A percentile compares a stretch with the other conserved stretches of the same genome.
phyloP scores from a whole-genome alignment of 2,113 vertebrate genomes.

The Embiotoca jacksoni region DNA sequence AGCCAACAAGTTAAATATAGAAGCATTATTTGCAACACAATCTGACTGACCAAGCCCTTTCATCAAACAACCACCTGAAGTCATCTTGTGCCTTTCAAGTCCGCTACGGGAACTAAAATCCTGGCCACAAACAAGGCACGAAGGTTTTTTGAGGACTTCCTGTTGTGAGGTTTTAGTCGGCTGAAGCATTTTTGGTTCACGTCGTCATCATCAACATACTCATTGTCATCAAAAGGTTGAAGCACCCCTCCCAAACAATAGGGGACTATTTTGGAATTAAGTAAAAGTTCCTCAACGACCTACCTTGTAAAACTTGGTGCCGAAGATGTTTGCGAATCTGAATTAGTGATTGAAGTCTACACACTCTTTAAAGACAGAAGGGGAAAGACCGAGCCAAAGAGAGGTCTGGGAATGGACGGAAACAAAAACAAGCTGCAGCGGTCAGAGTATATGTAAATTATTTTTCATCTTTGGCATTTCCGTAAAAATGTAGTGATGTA shows the following conservation, averaged over 20 bases:
- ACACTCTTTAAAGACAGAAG: conserved; percentile 54
- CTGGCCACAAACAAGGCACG: conserved; percentile 30
- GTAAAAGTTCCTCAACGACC: not conserved
- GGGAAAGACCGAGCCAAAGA: conserved; percentile 33
- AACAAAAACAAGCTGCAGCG: not conserved
- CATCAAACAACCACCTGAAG: no score
- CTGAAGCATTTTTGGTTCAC: not conserved
- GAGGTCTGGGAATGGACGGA: conserved; percentile 19
- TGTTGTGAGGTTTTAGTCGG: not conserved
- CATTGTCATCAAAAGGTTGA: conserved; percentile 37
- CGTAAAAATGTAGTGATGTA: no score
- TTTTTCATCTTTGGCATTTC: no score
- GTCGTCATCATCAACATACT: conserved; percentile 2
- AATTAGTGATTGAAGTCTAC: conserved; percentile 44
- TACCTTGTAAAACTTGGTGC: conserved; percentile 23
- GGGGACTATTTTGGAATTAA: not conserved
- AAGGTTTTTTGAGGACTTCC: conserved; percentile 20
- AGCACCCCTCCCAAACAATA: no score
- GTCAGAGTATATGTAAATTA: no score
- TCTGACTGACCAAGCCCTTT: no score
- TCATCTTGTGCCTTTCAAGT: conserved; percentile 35
- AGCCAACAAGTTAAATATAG: no score
- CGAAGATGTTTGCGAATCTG: conserved; percentile 49
- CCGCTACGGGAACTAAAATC: conserved; percentile 8
- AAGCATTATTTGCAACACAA: no score